Base-by-base conservation (phyloP, 1,140 invertebrate genomes). In the Chrysopa pallens region DNA sequence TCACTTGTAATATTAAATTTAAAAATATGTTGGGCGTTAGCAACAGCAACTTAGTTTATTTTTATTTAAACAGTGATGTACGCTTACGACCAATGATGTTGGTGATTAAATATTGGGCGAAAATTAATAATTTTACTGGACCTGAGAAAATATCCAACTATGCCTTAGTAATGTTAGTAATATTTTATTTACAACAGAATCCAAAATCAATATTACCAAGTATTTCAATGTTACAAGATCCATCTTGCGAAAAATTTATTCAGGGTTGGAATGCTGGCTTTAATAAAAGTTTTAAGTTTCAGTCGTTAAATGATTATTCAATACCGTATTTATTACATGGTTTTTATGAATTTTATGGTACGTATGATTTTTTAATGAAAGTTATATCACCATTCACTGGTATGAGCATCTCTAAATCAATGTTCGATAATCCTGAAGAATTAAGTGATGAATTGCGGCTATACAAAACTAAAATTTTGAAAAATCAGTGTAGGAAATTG, bases 71-170 rank as follows among this genome's bases (percentile, higher is more conserved):
- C n/a, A 48, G 71, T 1, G 74, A 82, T 52, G 44, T 51, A 0
- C 60, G 72, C 17, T 49, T 82, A 1, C 53, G 62, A 27, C 68
- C 70, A 0, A 45, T 76, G 6, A 66, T 80, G 48, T 60, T 79
- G n/a, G 43, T 73, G 6, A 56, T 82, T 15, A 78, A 80, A 49
- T 80, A 75, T 53, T 84, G 79, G 79, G 73, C 70, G 1, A 68
- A 64, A 47, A 58, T 62, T 11, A 67, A 73, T 48, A 61, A 67
- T 6, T 45, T 79, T 6, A 60, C 65, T 0, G 66, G 64, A 15
- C 54, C 55, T 12, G 61, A 62, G 6, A 63, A 58, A 45, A 58
- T 71, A 14, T 66, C 72, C 3, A 79, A 74, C 53, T 81, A 80
- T 54, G 63, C 69, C 0, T 50, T 80, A 2, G 61, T 62, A 0